Conservation (phyloP, 2,888 invertebrate genomes). For the Diadegma fenestrale region DNA sequence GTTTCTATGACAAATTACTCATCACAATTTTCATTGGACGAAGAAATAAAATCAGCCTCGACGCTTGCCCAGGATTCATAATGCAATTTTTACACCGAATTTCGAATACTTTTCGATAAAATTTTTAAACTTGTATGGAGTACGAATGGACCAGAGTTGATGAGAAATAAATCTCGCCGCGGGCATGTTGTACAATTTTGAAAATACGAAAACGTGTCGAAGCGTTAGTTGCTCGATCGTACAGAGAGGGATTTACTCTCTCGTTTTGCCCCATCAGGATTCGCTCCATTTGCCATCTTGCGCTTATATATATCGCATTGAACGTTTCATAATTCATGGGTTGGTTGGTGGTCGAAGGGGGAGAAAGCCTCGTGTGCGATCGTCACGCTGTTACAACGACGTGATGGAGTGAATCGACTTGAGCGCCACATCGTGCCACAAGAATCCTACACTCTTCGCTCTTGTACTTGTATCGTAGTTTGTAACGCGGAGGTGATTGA, state of each 20-base stretch:
- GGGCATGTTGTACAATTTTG: background rate
- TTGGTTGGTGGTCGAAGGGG: conserved; percentile 57
- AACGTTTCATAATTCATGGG: conserved; percentile 69
- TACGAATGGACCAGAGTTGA: background rate
- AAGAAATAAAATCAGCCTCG: background rate
- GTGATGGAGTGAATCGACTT: conserved; percentile 67
- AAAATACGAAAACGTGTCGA: conserved; percentile 17
- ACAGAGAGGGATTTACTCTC: conserved; percentile 27
- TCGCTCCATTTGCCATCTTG: conserved; percentile 66
- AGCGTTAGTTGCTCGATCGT: conserved; percentile 42
- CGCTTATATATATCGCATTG: conserved; percentile 48
- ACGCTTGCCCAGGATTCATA: background rate
- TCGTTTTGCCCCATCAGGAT: conserved; percentile 57
- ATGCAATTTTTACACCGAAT: background rate
- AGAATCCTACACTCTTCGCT: conserved; percentile 35
- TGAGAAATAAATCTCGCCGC: conserved; percentile 21
- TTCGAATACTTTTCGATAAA: background rate
- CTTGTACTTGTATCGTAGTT: conserved; percentile 55
- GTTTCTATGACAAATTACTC: conserved; percentile 5
- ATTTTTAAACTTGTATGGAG: background rate
- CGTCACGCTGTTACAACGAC: conserved; percentile 63
- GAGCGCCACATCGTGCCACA: conserved; percentile 44
- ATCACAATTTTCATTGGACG: background rate
- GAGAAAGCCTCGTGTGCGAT: conserved; percentile 55
- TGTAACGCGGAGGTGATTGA: conserved; percentile 65